Evolutionary conservation across 2,797 vertebrate species (phyloP).

Genomic region (Channallabes apus): DNA sequence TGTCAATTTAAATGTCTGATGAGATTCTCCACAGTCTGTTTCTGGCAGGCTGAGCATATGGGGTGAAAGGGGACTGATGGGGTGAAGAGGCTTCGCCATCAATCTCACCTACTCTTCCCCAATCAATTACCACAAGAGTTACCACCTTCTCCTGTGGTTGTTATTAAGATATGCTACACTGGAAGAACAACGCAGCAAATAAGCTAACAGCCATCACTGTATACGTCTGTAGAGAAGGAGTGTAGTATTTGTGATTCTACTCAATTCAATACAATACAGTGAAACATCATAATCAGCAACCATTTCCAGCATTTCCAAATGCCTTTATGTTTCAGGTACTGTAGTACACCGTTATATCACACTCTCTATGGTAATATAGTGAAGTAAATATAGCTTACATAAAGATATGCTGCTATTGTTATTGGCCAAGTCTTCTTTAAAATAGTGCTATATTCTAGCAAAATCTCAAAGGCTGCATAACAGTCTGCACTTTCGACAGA

Average conservation of each 20-base stretch:
- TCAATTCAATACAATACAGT: background rate
- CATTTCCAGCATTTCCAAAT: background rate
- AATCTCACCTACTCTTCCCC: slow-evolving; percentile 33
- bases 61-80: slow-evolving; percentile 49
- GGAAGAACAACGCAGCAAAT: background rate
- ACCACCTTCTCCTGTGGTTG: slow-evolving; percentile 19
- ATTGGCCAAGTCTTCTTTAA: background rate
- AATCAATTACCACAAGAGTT: slow-evolving; percentile 43
- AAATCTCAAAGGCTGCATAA: slow-evolving; percentile 17
- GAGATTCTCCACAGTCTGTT: slow-evolving; percentile 68
- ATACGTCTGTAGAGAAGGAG: background rate
- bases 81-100: slow-evolving; percentile 43
- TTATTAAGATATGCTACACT: slow-evolving; percentile 9
- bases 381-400: background rate
- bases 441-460: background rate
- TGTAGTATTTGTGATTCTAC: background rate
- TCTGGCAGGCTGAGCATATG: slow-evolving; percentile 62
- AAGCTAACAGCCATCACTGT: background rate
- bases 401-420: background rate
- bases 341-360: background rate
- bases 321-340: background rate
- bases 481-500: slow-evolving; percentile 33
- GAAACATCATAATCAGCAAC: background rate
- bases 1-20: slow-evolving; percentile 64
- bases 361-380: background rate